A percentile compares a stretch with the other conserved stretches of the same genome.
phyloP scores from a whole-genome alignment of 2,888 invertebrate genomes.

The Deroplatys truncata region DNA sequence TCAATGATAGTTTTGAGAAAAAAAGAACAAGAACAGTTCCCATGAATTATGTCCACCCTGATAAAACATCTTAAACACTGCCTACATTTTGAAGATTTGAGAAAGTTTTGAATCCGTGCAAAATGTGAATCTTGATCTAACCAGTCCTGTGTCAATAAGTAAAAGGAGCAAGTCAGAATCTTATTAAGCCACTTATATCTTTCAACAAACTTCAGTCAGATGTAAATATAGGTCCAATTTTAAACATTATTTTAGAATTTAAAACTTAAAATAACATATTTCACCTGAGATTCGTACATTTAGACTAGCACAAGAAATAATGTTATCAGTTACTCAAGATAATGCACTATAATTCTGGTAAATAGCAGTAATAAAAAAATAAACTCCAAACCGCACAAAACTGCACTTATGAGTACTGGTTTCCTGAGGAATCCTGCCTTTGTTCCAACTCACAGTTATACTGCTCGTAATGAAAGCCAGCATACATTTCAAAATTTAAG shows the following conservation, averaged over 20 bases:
- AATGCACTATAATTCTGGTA: not conserved
- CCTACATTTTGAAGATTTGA: too few species aligned
- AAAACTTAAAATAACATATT: not conserved
- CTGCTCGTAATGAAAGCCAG: slow-evolving; percentile 26
- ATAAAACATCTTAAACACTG: too few species aligned
- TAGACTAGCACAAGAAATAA: not conserved
- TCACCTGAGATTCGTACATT: not conserved
- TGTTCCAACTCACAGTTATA: slow-evolving; percentile 22
- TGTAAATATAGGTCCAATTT: not conserved
- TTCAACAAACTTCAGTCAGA: not conserved
- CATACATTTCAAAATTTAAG: slow-evolving; percentile 22
- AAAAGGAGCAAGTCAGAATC: not conserved
- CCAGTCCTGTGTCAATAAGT: not conserved
- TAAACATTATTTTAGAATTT: not conserved
- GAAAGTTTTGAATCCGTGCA: too few species aligned
- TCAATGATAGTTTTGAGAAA: too few species aligned
- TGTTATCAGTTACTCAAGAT: not conserved
- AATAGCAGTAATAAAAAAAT: not conserved
- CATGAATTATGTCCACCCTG: too few species aligned
- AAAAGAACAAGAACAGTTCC: too few species aligned
- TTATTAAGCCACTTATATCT: not conserved
- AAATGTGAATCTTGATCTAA: not conserved
- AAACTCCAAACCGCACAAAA: not conserved
- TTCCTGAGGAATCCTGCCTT: not conserved
- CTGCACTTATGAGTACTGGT: not conserved